Base-by-base conservation (phyloP, 2,888 invertebrate genomes). In the Chrysolina oricalcia region DNA sequence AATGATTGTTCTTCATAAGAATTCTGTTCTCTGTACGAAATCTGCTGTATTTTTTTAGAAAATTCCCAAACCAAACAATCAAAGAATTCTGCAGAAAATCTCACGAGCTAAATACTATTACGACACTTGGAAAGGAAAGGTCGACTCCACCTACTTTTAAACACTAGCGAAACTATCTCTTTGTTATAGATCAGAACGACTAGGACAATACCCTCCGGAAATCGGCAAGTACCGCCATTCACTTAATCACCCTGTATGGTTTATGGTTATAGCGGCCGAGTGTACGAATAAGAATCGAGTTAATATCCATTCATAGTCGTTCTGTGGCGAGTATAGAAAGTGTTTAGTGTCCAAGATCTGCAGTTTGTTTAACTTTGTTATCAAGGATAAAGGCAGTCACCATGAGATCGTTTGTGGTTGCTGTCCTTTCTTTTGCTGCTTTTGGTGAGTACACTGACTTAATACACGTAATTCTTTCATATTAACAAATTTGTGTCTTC, bases 341-440 rank as follows among this genome's bases (percentile, higher is more conserved):
- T 86, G 83, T 80, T 79, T 56, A 72, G 79, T 75, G 68, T 73
- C 70, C 74, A 74, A 70, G 68, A 70, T 63, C 73, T 76, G 73
- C 77, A 80, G 79, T 80, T 77, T 76, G 73, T 70, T 76, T 78
- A 76, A 77, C 78, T 80, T 83, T 83, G 86, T 86, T 83, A 84
- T 82, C 86, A 87, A 87, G 87, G 87, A 87, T 87, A 87, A 83
- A 76, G 80, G 81, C 85, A 76, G 77, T 80, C 78, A 83, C 84
- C 86, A 87, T 87, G 87, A 87, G 84, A 85, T 82, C 83, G 84
- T 84, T 87, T 80, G 82, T 82, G 77, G 80, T 86, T 81, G 82
- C 82, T 79, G 81, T 85, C 72, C 76, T 85, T 78, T 81, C 84
- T 80, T 77, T 75, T 56, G 79, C 83, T 27, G 80, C 82, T 69